These are phyloP conservation scores for Chauna torquata DNA, from an alignment of 2,113 vertebrate genomes.

Conservation along the genomic window DNA sequence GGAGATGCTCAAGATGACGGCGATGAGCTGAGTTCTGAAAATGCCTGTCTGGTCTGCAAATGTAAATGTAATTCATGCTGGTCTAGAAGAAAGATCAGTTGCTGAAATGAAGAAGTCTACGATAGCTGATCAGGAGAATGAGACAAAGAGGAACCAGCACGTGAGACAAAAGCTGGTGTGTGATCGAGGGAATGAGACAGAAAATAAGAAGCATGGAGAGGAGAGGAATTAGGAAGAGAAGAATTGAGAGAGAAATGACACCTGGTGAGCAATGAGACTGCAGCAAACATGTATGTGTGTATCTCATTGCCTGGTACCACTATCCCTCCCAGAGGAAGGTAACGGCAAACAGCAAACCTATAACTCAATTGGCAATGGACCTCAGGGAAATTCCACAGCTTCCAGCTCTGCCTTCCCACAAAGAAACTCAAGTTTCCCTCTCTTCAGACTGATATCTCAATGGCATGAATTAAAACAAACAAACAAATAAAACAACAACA, in stretches of 20 bases:
- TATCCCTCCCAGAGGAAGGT: not conserved
- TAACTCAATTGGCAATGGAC: not conserved
- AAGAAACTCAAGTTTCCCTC: not conserved
- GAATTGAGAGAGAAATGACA: not conserved
- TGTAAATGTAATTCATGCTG: not conserved
- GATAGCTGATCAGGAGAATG: not conserved
- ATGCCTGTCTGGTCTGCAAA: not conserved
- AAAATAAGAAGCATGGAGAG: not conserved
- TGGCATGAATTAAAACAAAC: not conserved
- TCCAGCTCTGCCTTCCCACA: not conserved
- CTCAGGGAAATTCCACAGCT: not conserved
- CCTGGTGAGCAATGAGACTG: not conserved
- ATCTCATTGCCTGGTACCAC: not conserved
- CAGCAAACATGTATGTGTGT: fast-evolving
- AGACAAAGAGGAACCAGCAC: not conserved
- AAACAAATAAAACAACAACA: not conserved
- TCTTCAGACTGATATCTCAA: not conserved
- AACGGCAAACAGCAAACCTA: not conserved
- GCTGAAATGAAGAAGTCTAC: not conserved
- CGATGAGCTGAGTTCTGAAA: not conserved
- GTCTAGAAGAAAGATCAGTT: not conserved
- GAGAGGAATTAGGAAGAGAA: not conserved
- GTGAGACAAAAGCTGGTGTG: not conserved
- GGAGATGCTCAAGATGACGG: not conserved
- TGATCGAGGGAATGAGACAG: not conserved